phyloP scores from a whole-genome alignment of 2,888 invertebrate species.

The Trissoscelio sp. region DNA sequence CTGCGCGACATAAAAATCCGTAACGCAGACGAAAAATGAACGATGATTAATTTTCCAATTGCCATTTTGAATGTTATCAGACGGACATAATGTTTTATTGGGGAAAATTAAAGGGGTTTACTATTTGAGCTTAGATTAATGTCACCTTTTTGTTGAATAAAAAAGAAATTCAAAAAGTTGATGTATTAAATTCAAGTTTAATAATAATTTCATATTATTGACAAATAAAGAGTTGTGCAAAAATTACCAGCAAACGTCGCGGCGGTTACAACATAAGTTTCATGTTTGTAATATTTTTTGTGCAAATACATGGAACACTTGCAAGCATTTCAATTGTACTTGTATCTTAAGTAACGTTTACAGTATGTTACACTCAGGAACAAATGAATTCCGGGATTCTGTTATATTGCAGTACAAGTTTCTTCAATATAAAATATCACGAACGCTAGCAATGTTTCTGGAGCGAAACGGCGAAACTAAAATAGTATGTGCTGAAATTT shows the following conservation, averaged over 20 bases:
- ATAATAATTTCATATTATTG: too few species aligned
- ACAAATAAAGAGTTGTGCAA: too few species aligned
- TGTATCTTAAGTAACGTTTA: slow-evolving; percentile 35
- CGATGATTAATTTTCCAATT: slow-evolving; percentile 42
- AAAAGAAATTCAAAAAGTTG: too few species aligned
- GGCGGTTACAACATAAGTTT: too few species aligned
- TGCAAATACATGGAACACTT: slow-evolving; percentile 8
- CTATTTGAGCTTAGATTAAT: too few species aligned
- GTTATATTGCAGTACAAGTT: slow-evolving; percentile 40
- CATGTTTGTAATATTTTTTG: too few species aligned
- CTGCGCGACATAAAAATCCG: slow-evolving; percentile 26
- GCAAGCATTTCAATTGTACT: slow-evolving; percentile 20
- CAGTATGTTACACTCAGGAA: slow-evolving; percentile 39
- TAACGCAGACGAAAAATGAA: slow-evolving; percentile 19
- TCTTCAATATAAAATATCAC: slow-evolving; percentile 22
- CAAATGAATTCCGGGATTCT: slow-evolving; percentile 38
- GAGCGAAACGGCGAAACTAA: slow-evolving; percentile 5
- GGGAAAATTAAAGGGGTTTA: not conserved
- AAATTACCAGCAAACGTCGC: too few species aligned
- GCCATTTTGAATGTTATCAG: slow-evolving; percentile 4
- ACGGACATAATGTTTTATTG: not conserved
- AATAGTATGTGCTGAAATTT: not conserved
- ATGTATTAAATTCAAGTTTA: too few species aligned
- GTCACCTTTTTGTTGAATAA: too few species aligned
- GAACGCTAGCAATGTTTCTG: slow-evolving; percentile 28